A percentile compares a stretch with the other conserved stretches of the same genome.
phyloP scores from a whole-genome alignment of 2,888 invertebrate species.

The Bruchidius siliquastri region DNA sequence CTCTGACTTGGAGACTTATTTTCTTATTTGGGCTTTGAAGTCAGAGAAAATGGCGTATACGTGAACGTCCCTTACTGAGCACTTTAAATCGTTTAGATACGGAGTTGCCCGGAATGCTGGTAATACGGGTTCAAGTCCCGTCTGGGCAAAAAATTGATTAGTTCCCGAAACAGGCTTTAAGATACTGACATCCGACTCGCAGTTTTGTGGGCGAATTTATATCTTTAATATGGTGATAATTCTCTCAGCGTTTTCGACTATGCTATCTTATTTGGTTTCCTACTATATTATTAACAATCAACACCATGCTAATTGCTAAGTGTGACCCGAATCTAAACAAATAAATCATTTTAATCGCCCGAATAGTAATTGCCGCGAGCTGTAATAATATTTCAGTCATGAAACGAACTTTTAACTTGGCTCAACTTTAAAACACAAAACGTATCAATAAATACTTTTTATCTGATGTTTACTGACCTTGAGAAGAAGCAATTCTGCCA shows the following conservation, averaged over 20 bases:
- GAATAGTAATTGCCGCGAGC: neutral
- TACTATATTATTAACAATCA: neutral
- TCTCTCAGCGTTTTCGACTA: neutral
- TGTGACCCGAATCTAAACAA: neutral
- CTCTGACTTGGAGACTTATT: no score
- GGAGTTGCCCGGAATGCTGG: no score
- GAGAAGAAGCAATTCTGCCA: neutral
- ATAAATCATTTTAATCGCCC: neutral
- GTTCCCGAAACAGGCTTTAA: no score
- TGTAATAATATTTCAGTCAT: neutral
- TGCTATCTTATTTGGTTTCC: neutral
- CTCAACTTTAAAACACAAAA: neutral
- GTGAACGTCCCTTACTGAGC: no score
- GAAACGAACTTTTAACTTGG: neutral
- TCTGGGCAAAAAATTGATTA: no score
- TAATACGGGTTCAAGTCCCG: no score
- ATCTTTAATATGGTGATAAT: neutral
- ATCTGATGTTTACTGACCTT: neutral
- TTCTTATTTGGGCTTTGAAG: no score
- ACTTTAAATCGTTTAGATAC: no score
- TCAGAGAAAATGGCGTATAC: no score
- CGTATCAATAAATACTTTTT: neutral
- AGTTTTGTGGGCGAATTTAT: no score
- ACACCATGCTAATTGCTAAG: neutral
- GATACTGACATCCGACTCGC: no score